These are phyloP conservation scores for Pachypeltis micranthus DNA, from an alignment of 1,140 invertebrate genomes.

Conservation along the genomic window DNA sequence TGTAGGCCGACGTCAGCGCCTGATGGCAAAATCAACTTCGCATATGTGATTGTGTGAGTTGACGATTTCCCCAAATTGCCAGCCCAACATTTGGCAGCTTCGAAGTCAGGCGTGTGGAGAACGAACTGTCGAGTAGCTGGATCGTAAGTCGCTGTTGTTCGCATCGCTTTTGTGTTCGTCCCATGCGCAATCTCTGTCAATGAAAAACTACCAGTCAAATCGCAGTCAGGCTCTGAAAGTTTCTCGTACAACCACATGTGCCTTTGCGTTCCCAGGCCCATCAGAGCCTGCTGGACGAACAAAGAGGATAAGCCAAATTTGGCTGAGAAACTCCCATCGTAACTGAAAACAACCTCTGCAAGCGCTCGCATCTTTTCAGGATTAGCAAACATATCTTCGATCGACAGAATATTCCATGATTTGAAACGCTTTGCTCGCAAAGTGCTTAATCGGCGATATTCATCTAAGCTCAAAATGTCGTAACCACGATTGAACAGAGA, in stretches of 20 bases:
- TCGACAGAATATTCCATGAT: conserved; percentile 23
- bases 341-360: conserved; percentile 52
- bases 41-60: conserved; percentile 78
- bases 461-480: conserved; percentile 48
- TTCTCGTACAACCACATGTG: conserved; percentile 50
- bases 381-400: conserved; percentile 36
- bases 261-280: conserved; percentile 61
- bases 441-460: conserved; percentile 50
- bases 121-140: conserved; percentile 64
- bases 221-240: background rate
- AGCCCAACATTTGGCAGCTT: conserved; percentile 91
- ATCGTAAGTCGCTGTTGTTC: conserved; percentile 83
- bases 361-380: conserved; percentile 38
- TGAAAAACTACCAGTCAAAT: conserved; percentile 59
- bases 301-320: conserved; percentile 53
- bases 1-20: conserved; percentile 69
- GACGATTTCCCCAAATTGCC: conserved; percentile 76
- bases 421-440: conserved; percentile 38
- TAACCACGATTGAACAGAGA: conserved; percentile 51
- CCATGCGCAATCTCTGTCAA: conserved; percentile 90
- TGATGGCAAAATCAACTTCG: conserved; percentile 72
- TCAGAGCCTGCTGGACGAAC: conserved; percentile 53
- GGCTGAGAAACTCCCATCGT: conserved; percentile 53
- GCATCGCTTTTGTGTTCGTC: conserved; percentile 81
- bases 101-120: conserved; percentile 82